A percentile compares a stretch with the other conserved stretches of the same genome.
Conservation (phyloP, 2,797 vertebrate genomes). For the Stomatorhinus walkeri region DNA sequence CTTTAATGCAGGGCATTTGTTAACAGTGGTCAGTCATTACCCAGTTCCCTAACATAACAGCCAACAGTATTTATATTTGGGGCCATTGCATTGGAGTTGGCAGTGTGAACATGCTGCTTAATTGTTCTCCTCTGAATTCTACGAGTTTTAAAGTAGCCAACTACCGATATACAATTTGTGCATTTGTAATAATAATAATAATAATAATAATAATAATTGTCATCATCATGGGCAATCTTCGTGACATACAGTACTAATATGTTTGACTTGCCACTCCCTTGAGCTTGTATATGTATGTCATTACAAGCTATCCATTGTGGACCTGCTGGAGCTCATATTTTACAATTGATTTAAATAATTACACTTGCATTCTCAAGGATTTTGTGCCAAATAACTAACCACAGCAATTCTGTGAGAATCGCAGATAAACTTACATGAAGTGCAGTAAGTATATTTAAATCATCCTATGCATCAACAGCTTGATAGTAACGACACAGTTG, state of each 20-base stretch:
- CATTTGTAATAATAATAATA: constrained; percentile 17
- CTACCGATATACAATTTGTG: constrained; percentile 7
- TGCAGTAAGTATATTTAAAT: constrained; percentile 11
- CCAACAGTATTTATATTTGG: constrained; percentile 5
- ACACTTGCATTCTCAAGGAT: constrained; percentile 7
- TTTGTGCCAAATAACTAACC: constrained; percentile 7
- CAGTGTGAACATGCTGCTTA: not conserved
- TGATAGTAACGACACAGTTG: not conserved
- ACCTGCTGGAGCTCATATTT: not conserved
- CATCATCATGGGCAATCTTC: constrained; percentile 35
- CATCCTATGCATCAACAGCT: not conserved
- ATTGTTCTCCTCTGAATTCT: constrained; percentile 29
- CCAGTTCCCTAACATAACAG: not conserved
- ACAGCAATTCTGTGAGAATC: not conserved
- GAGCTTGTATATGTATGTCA: not conserved
- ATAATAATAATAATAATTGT: constrained; percentile 51
- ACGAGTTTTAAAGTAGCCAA: constrained; percentile 14
- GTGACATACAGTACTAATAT: constrained; percentile 7
- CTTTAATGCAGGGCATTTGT: constrained; percentile 37
- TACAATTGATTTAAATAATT: not conserved
- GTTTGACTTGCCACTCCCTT: not conserved
- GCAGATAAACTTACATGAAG: not conserved
- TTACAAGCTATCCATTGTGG: not conserved
- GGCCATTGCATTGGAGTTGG: not conserved
- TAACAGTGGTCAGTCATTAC: not conserved